Conservation (phyloP, 1,140 invertebrate species). For the Drosophila repletoides region DNA sequence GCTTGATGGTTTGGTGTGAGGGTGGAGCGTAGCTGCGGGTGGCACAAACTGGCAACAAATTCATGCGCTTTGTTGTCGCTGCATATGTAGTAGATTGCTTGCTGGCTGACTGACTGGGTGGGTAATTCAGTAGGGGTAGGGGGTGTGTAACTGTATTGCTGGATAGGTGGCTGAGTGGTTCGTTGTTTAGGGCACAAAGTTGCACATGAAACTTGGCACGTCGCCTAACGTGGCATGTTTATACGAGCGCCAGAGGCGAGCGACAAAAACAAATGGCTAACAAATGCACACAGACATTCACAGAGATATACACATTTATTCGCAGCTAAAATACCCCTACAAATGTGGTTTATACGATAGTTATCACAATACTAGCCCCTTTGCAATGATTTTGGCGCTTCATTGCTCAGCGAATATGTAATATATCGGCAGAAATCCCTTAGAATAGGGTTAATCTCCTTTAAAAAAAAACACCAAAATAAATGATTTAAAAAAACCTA, state of each 20-base stretch:
- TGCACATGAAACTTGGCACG: slow-evolving; percentile 75
- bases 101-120: not conserved
- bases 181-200: slow-evolving; percentile 37
- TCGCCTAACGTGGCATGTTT: slow-evolving; percentile 74
- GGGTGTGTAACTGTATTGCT: not conserved
- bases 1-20: not conserved
- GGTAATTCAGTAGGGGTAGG: too few relatives aligned
- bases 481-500: too few relatives aligned
- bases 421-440: too few relatives aligned
- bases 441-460: too few relatives aligned
- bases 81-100: slow-evolving; percentile 39
- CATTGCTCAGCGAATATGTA: too few relatives aligned
- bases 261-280: slow-evolving; percentile 47
- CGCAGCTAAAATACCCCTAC: not conserved
- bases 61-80: slow-evolving; percentile 67
- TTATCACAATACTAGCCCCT: slow-evolving; percentile 13
- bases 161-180: not conserved
- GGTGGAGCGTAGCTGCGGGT: slow-evolving; percentile 25
- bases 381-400: not conserved
- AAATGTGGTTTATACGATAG: slow-evolving; percentile 29
- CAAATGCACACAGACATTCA: slow-evolving; percentile 21
- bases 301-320: not conserved
- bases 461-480: too few relatives aligned
- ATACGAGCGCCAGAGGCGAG: slow-evolving; percentile 49
- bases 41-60: slow-evolving; percentile 52